phyloP scores from a whole-genome alignment of 2,888 invertebrate species.

The Philaethria dido region DNA sequence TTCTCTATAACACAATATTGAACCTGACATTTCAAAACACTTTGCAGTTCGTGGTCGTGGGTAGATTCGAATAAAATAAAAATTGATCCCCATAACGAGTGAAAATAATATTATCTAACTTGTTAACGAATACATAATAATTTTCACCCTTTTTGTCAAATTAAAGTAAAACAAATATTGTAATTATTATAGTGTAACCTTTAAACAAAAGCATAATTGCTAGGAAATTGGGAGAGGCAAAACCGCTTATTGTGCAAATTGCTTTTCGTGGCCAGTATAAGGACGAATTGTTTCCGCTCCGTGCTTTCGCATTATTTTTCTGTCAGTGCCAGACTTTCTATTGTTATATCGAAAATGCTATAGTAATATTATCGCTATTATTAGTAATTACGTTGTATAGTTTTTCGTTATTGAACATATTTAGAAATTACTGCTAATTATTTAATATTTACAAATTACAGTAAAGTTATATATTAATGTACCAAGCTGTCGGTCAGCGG shows the following conservation, averaged over 20 bases:
- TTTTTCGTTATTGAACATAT: no score
- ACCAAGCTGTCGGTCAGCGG: no score
- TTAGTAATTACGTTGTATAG: background rate
- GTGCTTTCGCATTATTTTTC: slow-evolving; percentile 37
- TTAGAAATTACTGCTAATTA: background rate
- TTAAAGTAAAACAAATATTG: background rate
- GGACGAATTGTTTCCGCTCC: slow-evolving; percentile 37
- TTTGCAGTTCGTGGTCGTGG: no score
- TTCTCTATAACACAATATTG: background rate
- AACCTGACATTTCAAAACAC: background rate
- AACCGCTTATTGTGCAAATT: slow-evolving; percentile 27
- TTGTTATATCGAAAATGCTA: slow-evolving; percentile 8
- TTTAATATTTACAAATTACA: background rate
- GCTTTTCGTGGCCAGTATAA: slow-evolving; percentile 25
- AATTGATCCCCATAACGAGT: no score
- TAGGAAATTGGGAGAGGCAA: slow-evolving; percentile 1
- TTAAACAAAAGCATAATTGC: slow-evolving; percentile 9
- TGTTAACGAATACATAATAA: no score
- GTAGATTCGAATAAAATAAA: no score
- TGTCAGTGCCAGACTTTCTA: slow-evolving; percentile 34
- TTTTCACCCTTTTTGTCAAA: background rate
- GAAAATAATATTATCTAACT: no score
- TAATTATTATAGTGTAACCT: slow-evolving; percentile 6
- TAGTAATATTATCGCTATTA: background rate
- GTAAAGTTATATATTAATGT: background rate